These are phyloP conservation scores for Latrodectus geometricus DNA, from an alignment of 1,140 invertebrate genomes.

Conservation along the genomic window DNA sequence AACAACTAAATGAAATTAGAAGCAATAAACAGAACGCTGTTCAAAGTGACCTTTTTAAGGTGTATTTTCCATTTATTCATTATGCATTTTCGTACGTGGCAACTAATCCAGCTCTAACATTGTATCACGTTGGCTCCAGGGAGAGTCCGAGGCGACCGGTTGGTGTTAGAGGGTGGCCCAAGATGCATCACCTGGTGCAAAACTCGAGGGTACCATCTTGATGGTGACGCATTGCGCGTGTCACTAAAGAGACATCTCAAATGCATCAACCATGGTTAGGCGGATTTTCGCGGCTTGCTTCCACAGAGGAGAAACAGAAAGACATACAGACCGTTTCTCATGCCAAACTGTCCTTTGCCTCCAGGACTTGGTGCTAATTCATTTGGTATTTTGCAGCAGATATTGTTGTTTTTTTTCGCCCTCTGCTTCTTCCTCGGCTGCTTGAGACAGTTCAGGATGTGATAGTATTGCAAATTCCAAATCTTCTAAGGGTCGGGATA, in stretches of 20 bases:
- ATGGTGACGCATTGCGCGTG: slow-evolving; percentile 55
- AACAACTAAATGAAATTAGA: neutral
- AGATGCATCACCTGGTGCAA: slow-evolving; percentile 47
- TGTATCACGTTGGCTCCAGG: slow-evolving; percentile 18
- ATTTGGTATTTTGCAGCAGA: neutral
- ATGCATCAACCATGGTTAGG: slow-evolving; percentile 51
- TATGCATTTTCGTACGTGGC: neutral
- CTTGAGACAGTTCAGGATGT: slow-evolving; percentile 12
- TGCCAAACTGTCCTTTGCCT: slow-evolving; percentile 18
- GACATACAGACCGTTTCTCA: slow-evolving; percentile 19
- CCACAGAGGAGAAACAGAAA: neutral
- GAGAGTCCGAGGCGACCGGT: neutral
- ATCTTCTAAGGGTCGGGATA: neutral
- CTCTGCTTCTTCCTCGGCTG: neutral
- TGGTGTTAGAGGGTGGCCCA: slow-evolving; percentile 11
- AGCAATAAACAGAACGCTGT: no score
- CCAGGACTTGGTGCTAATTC: slow-evolving; percentile 42
- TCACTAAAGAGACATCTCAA: slow-evolving; percentile 20
- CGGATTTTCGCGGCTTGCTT: slow-evolving; percentile 1
- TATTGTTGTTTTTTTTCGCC: no score
- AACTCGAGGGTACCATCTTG: slow-evolving; percentile 32
- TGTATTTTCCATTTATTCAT: neutral
- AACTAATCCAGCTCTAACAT: slow-evolving; percentile 7
- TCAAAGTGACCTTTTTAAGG: neutral
- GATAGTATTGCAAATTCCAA: slow-evolving; percentile 34